Percentiles rank a stretch among this genome's conserved stretches.
Conservation (phyloP, 23 tunicate species). For the Ascidia mentula region DNA sequence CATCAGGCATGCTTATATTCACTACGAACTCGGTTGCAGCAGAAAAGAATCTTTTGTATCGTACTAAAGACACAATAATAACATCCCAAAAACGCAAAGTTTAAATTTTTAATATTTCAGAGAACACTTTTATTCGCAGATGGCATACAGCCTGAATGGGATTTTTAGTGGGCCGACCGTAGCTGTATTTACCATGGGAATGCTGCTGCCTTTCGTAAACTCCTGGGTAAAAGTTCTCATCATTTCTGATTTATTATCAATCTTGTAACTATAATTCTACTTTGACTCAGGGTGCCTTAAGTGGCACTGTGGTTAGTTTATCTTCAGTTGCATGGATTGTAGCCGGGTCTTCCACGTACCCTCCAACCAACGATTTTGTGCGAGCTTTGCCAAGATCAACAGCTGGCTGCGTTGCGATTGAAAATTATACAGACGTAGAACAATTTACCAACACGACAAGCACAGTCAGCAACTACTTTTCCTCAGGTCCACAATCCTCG, state of each 20-base stretch:
- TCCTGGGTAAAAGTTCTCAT: constrained; percentile 37
- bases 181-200: constrained; percentile 85
- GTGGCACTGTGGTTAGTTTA: constrained; percentile 44
- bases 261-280: neutral
- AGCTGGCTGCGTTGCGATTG: constrained; percentile 28
- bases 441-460: too few species aligned
- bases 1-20: neutral
- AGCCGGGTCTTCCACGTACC: constrained; percentile 60
- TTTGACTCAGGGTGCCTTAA: constrained; percentile 55
- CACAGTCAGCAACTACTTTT: too few species aligned
- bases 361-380: constrained; percentile 36
- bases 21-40: neutral
- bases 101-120: too few species aligned
- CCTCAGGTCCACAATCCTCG: too few species aligned
- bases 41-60: too few species aligned
- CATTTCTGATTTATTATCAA: neutral
- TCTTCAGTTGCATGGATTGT: constrained; percentile 55
- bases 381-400: constrained; percentile 34
- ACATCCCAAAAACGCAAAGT: too few species aligned
- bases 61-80: too few species aligned
- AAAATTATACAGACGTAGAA: too few species aligned
- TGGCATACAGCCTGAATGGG: constrained; percentile 83
- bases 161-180: constrained; percentile 80
- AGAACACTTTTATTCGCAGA: constrained; percentile 42
- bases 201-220: constrained; percentile 76